Evolutionary conservation across 2,888 invertebrate species (phyloP).

Genomic region (Amblyjoppa fuscipennis): DNA sequence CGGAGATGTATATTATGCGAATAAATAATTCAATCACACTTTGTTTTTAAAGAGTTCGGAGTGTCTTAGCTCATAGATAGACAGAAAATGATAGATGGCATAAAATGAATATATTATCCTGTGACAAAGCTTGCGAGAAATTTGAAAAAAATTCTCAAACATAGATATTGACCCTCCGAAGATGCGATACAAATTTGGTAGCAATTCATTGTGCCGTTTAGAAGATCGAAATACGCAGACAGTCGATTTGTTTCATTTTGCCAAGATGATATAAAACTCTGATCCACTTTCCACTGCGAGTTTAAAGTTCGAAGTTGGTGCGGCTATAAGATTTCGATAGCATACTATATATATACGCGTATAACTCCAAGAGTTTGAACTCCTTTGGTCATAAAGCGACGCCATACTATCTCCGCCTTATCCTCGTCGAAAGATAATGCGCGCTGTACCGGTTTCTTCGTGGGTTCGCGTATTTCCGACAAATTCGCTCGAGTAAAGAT

Average conservation of each 20-base stretch:
- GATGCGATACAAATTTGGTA: not conserved
- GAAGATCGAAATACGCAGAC: slow-evolving; percentile 17
- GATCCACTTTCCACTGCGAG: slow-evolving; percentile 54
- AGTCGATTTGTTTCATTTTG: slow-evolving; percentile 30
- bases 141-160: not conserved
- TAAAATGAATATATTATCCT: not conserved
- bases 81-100: not conserved
- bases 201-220: not conserved
- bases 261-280: slow-evolving; percentile 62
- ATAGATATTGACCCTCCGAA: not conserved
- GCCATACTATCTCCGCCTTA: slow-evolving; percentile 52
- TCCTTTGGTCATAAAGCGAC: slow-evolving; percentile 66
- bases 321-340: slow-evolving; percentile 64
- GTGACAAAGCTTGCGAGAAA: not conserved
- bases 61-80: not conserved
- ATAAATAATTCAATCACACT: slow-evolving; percentile 65
- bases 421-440: slow-evolving; percentile 56
- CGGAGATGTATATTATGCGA: slow-evolving; percentile 36
- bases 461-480: slow-evolving; percentile 56
- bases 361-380: slow-evolving; percentile 55
- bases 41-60: not conserved
- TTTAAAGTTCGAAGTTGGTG: slow-evolving; percentile 61
- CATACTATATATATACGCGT: slow-evolving; percentile 33
- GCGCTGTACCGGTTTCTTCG: slow-evolving; percentile 24
- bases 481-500: slow-evolving; percentile 47